Conservation (phyloP, 2,797 vertebrate species). For the Notolepis coatsorum region DNA sequence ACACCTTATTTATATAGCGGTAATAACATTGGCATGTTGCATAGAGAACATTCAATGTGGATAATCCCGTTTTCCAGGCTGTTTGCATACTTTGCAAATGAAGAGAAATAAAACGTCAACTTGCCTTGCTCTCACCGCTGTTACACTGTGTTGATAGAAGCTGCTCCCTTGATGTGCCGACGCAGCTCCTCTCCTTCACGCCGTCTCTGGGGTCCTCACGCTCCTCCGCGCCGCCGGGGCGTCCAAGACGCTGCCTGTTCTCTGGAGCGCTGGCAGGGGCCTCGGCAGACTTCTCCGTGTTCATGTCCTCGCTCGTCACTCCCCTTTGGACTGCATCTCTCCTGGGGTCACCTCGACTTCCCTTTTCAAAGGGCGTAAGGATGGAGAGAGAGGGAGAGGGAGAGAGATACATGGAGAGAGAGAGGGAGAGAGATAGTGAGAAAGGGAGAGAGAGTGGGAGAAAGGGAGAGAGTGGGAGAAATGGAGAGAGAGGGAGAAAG, state of each 20-base stretch:
- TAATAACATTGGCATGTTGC: neutral
- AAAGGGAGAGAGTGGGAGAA: neutral
- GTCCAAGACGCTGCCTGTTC: slow-evolving; percentile 53
- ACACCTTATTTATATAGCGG: neutral
- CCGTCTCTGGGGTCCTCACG: slow-evolving; percentile 41
- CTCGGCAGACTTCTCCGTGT: slow-evolving; percentile 70
- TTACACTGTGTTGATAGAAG: slow-evolving; percentile 51
- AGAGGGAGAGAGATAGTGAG: slow-evolving; percentile 25
- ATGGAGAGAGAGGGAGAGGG: slow-evolving; percentile 27
- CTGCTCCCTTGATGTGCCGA: slow-evolving; percentile 47
- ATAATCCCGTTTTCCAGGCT: neutral
- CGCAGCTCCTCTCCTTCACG: slow-evolving; percentile 45
- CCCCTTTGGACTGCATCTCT: slow-evolving; percentile 45
- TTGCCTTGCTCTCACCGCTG: slow-evolving; percentile 79
- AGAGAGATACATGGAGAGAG: slow-evolving; percentile 20
- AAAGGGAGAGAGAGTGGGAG: neutral
- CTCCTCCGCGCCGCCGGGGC: slow-evolving; percentile 55
- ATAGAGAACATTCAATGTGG: neutral
- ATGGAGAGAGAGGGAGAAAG: neutral
- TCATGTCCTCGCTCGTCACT: slow-evolving; percentile 76
- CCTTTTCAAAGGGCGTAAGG: slow-evolving; percentile 60
- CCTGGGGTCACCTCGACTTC: slow-evolving; percentile 55
- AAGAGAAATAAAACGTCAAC: neutral
- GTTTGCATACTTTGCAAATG: neutral
- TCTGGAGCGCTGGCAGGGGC: slow-evolving; percentile 36